phyloP scores from a whole-genome alignment of 1,140 invertebrate species.

The Drosophila eugracilis region DNA sequence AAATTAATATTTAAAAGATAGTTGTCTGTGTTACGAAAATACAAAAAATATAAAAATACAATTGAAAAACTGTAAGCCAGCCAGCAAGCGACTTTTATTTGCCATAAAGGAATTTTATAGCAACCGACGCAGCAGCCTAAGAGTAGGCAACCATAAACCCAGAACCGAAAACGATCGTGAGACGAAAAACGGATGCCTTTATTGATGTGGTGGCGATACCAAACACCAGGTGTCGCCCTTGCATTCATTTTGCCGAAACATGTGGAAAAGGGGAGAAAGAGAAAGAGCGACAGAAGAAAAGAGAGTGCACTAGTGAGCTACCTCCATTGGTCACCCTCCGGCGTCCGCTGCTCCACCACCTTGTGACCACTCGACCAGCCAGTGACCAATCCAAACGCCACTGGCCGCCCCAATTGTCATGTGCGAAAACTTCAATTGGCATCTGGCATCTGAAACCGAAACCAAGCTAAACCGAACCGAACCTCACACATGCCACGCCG shows the following conservation, averaged over 20 bases:
- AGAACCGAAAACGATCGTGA: no score
- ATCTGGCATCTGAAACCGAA: constrained; percentile 28
- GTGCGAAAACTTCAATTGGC: constrained; percentile 72
- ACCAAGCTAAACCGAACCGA: constrained; percentile 8
- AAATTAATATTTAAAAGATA: constrained; percentile 79
- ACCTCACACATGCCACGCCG: constrained; percentile 25
- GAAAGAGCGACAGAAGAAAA: constrained; percentile 1
- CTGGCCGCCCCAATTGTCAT: constrained; percentile 64
- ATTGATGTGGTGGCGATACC: constrained; percentile 1
- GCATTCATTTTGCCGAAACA: background rate
- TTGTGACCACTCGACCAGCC: constrained; percentile 47
- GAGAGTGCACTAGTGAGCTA: constrained; percentile 11
- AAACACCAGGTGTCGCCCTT: constrained; percentile 51
- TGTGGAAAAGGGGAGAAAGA: background rate
- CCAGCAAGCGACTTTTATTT: constrained; percentile 27
- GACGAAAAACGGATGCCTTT: constrained; percentile 32
- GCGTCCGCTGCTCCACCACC: constrained; percentile 1
- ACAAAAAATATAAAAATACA: constrained; percentile 63
- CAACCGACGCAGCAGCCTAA: constrained; percentile 19
- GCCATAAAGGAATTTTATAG: constrained; percentile 24
- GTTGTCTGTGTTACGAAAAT: constrained; percentile 81
- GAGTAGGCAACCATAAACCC: constrained; percentile 41
- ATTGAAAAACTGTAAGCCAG: constrained; percentile 66
- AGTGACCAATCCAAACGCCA: constrained; percentile 68
- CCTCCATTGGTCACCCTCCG: constrained; percentile 15